A percentile compares a stretch with the other conserved stretches of the same genome.
phyloP scores from a whole-genome alignment of 1,140 invertebrate genomes.

The Lutraria rhynchaena region DNA sequence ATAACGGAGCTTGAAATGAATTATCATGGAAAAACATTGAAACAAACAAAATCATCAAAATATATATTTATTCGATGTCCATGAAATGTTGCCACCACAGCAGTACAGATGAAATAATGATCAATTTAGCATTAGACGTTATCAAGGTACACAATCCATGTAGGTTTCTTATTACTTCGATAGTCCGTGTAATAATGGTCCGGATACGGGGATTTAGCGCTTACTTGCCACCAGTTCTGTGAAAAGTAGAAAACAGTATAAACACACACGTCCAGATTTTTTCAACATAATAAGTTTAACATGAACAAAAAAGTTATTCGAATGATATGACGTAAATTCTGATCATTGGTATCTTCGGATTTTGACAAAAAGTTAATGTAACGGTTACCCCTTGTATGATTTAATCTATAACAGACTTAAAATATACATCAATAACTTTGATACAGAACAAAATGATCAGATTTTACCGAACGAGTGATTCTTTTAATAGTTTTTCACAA shows the following conservation, averaged over 20 bases:
- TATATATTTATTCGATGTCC: slow-evolving; percentile 23
- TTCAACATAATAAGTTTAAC: neutral
- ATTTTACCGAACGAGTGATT: neutral
- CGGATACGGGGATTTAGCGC: slow-evolving; percentile 11
- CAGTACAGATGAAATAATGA: slow-evolving; percentile 32
- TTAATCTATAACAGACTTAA: neutral
- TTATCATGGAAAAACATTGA: no score
- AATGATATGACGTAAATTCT: neutral
- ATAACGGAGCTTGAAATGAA: no score
- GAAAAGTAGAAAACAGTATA: neutral
- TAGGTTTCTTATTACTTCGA: neutral
- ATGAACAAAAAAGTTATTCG: neutral
- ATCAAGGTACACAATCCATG: neutral
- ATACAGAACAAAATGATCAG: neutral
- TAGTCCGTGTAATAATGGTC: no score
- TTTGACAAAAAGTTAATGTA: neutral
- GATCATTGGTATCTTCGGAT: neutral
- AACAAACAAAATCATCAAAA: no score
- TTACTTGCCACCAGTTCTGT: slow-evolving; percentile 29
- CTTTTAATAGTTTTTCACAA: neutral
- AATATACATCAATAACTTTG: neutral
- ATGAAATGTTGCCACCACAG: slow-evolving; percentile 38
- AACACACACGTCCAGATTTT: neutral
- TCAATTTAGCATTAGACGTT: neutral
- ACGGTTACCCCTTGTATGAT: neutral